Evolutionary conservation across 2,113 vertebrate species (phyloP), one percentile per base, ranked within the genome.

Genomic region (Xenopus laevis): DNA sequence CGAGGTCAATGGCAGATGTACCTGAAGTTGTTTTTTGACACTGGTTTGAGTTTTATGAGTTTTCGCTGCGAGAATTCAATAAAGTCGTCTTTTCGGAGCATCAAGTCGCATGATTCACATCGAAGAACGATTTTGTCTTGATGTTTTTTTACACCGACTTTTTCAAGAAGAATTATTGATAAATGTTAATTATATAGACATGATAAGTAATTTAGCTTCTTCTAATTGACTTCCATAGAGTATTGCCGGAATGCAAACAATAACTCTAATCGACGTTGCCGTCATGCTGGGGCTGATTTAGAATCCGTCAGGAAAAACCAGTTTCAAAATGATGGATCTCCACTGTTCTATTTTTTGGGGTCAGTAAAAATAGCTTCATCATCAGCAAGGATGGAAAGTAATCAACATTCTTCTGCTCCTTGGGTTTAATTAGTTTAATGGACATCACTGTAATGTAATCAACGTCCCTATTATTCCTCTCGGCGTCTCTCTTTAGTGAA

Each of bases 371-470:
- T 55, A n/a, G 53, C 53, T 55, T n/a, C 15, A n/a, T 55, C 53
- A 16, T 16, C 53, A 55, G 17, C 6, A 55, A n/a, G 15, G 53
- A 55, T 7, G 17, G 53, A 55, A 55, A 16, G 17, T n/a, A 55
- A 55, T 55, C 53, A 55, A n/a, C 53, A 55, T 55, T 55, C 17
- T 55, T n/a, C 15, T 55, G 53, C 53, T n/a, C 7, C 53, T 55
- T 55, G 53, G 16, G 13, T 55, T 55, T 55, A 55, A 55, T 55
- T 55, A n/a, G 53, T 55, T 55, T 55, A 55, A 55, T 55, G 53
- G 53, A 55, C 53, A 55, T 55, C 53, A n/a, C 15, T 55, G 53
- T 55, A 55, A 55, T 55, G 53, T 55, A 55, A 55, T 55, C 53
- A 55, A 13, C 15, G 3, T 40, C 16, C 47, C 53, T 18, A 55